A percentile compares a stretch with the other conserved stretches of the same genome.
Evolutionary conservation across 2,888 invertebrate genomes (phyloP).

Genomic region (Disparrhopalites patrizii): DNA sequence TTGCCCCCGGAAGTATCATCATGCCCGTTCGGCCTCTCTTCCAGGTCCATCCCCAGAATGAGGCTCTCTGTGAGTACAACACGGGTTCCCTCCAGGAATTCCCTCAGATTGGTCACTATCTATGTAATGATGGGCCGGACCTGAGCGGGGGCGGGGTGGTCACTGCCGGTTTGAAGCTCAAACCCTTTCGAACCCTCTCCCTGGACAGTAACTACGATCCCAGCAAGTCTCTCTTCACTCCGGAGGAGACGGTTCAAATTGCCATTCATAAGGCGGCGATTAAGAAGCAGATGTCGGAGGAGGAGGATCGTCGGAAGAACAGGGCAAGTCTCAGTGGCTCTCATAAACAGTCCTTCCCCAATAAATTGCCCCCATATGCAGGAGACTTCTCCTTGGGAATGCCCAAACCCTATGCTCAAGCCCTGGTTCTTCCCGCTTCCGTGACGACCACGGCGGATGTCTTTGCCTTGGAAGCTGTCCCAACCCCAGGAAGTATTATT

Average conservation of each 20-base stretch:
- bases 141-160: slow-evolving; percentile 13
- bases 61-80: too few relatives aligned
- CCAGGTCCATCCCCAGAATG: too few relatives aligned
- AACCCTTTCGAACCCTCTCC: slow-evolving; percentile 47
- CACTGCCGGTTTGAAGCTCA: slow-evolving; percentile 33
- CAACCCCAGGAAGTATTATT: too few relatives aligned
- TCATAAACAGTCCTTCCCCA: slow-evolving; percentile 9
- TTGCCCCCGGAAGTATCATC: too few relatives aligned
- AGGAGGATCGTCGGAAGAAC: slow-evolving; percentile 49
- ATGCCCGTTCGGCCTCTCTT: too few relatives aligned
- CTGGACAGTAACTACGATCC: slow-evolving; percentile 50
- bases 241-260: slow-evolving; percentile 52
- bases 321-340: slow-evolving; percentile 39
- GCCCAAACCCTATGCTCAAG: slow-evolving; percentile 40
- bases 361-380: not conserved
- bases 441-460: not conserved
- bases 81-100: slow-evolving; percentile 7
- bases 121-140: slow-evolving; percentile 2
- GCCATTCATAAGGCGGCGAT: slow-evolving; percentile 53
- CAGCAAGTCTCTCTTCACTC: slow-evolving; percentile 51
- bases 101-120: slow-evolving; percentile 9
- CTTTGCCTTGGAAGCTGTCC: not conserved
- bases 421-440: not conserved
- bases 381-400: slow-evolving; percentile 35
- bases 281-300: slow-evolving; percentile 52